Evolutionary conservation across 2,888 invertebrate genomes (phyloP), one percentile per base, ranked within the genome.

Genomic region (Limnephilus rhombicus): DNA sequence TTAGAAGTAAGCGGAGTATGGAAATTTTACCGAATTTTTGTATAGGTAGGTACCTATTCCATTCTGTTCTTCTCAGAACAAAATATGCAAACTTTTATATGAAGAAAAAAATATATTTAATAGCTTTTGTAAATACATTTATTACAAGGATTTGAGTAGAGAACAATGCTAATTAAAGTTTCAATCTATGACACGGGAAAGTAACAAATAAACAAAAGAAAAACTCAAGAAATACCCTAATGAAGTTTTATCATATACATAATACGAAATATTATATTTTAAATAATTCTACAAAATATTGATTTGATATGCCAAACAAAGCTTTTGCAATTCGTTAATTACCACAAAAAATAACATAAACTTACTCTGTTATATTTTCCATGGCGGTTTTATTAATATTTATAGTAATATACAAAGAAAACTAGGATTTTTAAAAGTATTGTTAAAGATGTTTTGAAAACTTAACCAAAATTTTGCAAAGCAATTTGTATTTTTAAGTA

Each of bases 311-410:
- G 24, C 24, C 24, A 68, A 68, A 68, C 24, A 68, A 68, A 68
- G n/a, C 24, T 68, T 68, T 68, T 68, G 5, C 7, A 68, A 68
- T 68, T 68, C 68, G 68, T 68, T 68, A 24, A 68, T 68, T 68
- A 68, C n/a, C 9, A 68, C 68, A 68, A 68, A 37, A 83, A 37
- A 83, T 83, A 37, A 83, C 9, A 83, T 37, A 83, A 83, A 83
- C 83, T 83, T 37, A 83, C 83, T 24, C 37, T 24, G 9, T 34
- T 34, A 24, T 83, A n/a, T 83, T 34, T 24, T 83, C 83, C 83
- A 83, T 83, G 83, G 83, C 24, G 83, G 37, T 83, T 37, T 34
- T 24, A 83, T 37, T 37, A 41, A 83, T 83, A 41, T 24, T 37
- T 83, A 37, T 4, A 37, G 34, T n/a, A 83, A 83, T 83, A 41